phyloP scores from a whole-genome alignment of 23 tunicate species.

The Styela clava region DNA sequence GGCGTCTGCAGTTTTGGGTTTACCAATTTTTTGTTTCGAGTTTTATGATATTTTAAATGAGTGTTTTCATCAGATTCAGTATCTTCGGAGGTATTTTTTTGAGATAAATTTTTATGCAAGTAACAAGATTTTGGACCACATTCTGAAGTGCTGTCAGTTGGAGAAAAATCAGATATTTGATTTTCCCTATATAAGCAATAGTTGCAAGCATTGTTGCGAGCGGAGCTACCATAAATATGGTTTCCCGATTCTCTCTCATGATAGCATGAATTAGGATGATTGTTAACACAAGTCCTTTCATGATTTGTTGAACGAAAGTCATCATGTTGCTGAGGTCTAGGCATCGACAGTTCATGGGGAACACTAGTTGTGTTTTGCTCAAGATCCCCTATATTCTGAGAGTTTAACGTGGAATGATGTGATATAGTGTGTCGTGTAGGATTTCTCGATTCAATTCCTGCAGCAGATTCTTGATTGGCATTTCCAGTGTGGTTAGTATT shows the following conservation, averaged over 20 bases:
- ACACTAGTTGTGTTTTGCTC: background rate
- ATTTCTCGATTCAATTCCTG: background rate
- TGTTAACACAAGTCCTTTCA: background rate
- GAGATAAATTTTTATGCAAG: background rate
- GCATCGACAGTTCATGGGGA: background rate
- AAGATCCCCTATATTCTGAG: no score
- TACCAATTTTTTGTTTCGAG: no score
- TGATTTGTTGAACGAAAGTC: background rate
- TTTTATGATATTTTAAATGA: no score
- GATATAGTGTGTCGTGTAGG: background rate
- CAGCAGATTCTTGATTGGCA: background rate
- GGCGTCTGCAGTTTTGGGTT: no score
- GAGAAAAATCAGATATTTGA: background rate
- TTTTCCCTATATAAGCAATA: background rate
- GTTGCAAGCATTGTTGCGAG: background rate
- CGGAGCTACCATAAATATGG: background rate
- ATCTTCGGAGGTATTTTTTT: background rate
- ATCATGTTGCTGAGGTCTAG: background rate
- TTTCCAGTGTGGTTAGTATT: background rate
- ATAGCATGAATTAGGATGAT: background rate
- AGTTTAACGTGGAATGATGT: background rate
- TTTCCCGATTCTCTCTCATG: background rate
- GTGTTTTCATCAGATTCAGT: background rate
- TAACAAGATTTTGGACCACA: background rate
- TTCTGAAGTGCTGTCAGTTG: background rate